Percentiles rank a stretch among this genome's conserved stretches.
phyloP scores from a whole-genome alignment of 2,113 vertebrate genomes.

The Nothoprocta perdicaria region DNA sequence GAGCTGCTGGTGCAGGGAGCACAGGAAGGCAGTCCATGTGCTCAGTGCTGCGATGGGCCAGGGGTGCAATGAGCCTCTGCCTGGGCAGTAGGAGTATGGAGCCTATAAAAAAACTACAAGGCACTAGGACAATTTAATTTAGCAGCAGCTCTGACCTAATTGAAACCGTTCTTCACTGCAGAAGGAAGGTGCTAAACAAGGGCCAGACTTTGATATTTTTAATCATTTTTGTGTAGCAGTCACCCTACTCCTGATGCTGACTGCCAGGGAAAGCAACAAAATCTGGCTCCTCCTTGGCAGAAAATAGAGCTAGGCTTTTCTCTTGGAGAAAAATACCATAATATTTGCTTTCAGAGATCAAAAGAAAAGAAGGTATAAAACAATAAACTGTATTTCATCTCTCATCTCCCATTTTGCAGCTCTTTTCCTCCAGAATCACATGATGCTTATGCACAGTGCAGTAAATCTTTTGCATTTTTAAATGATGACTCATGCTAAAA shows the following conservation, averaged over 20 bases:
- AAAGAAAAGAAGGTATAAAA: not conserved
- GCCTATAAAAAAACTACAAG: rapidly evolving
- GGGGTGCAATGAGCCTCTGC: not conserved
- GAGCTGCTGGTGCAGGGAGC: not conserved
- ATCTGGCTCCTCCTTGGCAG: not conserved
- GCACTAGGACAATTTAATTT: not conserved
- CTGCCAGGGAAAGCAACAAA: not conserved
- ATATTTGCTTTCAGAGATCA: not conserved
- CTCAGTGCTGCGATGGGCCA: not conserved
- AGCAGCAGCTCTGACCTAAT: not conserved
- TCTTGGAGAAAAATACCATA: not conserved
- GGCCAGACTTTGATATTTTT: not conserved
- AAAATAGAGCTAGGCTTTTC: not conserved
- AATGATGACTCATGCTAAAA: not conserved
- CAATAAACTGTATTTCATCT: not conserved
- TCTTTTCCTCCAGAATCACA: not conserved
- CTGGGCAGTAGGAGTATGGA: not conserved
- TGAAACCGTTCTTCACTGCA: not conserved
- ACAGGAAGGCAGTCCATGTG: not conserved
- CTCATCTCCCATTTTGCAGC: not conserved
- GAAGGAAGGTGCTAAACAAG: not conserved
- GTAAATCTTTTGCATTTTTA: not conserved
- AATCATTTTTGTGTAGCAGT: not conserved
- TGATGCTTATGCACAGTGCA: not conserved
- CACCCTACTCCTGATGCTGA: not conserved